Conservation (phyloP, 1,140 invertebrate species). For the Lordiphosa stackelbergi region DNA sequence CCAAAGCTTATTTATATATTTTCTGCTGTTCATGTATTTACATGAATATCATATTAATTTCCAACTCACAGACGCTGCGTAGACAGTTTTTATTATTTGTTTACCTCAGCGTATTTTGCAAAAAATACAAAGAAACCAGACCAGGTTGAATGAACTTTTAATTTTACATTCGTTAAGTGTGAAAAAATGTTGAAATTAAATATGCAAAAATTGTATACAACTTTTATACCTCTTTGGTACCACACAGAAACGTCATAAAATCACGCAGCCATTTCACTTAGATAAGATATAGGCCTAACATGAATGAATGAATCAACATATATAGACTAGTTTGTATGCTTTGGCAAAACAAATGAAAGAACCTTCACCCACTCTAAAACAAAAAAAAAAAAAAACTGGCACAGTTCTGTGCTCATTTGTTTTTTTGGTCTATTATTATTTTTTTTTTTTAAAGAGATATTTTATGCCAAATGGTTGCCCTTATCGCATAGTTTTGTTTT, state of each 20-base stretch:
- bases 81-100: constrained; percentile 46
- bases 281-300: constrained; percentile 48
- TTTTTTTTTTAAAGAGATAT: constrained; percentile 13
- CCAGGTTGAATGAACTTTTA: constrained; percentile 59
- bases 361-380: constrained; percentile 58
- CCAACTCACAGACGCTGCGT: constrained; percentile 39
- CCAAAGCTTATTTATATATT: constrained; percentile 19
- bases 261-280: constrained; percentile 22
- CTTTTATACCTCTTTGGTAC: constrained; percentile 14
- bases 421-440: constrained; percentile 19
- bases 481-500: constrained; percentile 36
- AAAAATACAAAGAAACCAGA: constrained; percentile 4
- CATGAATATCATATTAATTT: constrained; percentile 37
- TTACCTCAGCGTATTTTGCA: constrained; percentile 39
- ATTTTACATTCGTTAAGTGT: constrained; percentile 19
- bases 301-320: constrained; percentile 22
- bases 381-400: constrained; percentile 39
- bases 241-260: constrained; percentile 32
- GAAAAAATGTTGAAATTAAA: constrained; percentile 7
- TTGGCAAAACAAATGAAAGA: constrained; percentile 32
- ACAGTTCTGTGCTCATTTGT: constrained; percentile 45
- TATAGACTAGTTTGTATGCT: constrained; percentile 13
- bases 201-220: neutral
- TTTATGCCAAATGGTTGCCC: constrained; percentile 42
- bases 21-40: constrained; percentile 19